Evolutionary conservation across 2,888 invertebrate species (phyloP), one percentile per base, ranked within the genome.

Genomic region (Nymphalis c-album): DNA sequence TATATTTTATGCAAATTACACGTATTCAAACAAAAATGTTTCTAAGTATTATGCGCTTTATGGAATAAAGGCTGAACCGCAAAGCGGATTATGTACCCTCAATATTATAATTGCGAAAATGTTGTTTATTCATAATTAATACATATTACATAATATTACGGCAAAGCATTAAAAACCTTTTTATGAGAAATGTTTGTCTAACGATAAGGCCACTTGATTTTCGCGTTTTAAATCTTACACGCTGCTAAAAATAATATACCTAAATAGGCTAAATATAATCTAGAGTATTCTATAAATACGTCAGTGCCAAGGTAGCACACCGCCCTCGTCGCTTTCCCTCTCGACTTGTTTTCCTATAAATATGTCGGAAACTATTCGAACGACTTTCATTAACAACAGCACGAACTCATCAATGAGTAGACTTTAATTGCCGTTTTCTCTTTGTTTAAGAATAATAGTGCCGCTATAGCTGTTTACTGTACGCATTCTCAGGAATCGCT

Each of bases 251-350:
- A 46, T 40, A 67, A 46, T 46, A 48, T 62, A 50, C 35, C 51
- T 18, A 60, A 63, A 51, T 35, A 55, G 45, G 45, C 22, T 51
- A 64, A 63, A 59, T 40, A 62, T 61, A 35, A 47, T 55, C 22
- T 53, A 26, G 69, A 57, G 63, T 60, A 62, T 45, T 51, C 84
- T 91, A 90, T 89, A 85, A 90, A 90, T 91, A 91, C 77, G 69
- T 76, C 87, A 88, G 84, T 86, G 91, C 89, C 91, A 91, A 91
- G 91, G 91, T 83, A 82, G 83, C 78, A 63, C 90, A 77, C 78
- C 78, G 80, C 78, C 76, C 75, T 70, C 74, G 40, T 40, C 64
- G 77, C 87, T 88, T 87, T 88, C 85, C 74, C 87, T 88, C 83
- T 88, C 85, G 64, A 67, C 74, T 48, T n/a, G 68, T 66, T 46